Percentiles rank a stretch among this genome's conserved stretches.
These are phyloP conservation scores for Metalampra italica DNA, from an alignment of 2,888 invertebrate genomes.

Conservation along the genomic window DNA sequence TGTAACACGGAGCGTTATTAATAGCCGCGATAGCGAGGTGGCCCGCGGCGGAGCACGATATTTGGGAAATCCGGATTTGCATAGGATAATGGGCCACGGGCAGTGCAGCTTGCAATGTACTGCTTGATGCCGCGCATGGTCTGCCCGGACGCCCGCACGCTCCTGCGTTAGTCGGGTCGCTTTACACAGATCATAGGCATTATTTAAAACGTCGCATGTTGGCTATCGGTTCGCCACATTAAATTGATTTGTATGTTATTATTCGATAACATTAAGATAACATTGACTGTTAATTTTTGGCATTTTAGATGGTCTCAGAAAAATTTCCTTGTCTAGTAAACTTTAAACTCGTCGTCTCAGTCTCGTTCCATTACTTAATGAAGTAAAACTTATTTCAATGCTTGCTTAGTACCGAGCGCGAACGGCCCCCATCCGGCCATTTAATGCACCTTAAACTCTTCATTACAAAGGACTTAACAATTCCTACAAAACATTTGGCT, in stretches of 20 bases:
- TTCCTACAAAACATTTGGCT: constrained; percentile 11
- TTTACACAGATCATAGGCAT: neutral
- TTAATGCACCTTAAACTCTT: constrained; percentile 12
- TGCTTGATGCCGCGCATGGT: constrained; percentile 13
- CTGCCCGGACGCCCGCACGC: neutral
- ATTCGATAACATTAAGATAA: too few species aligned
- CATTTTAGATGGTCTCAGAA: too few species aligned
- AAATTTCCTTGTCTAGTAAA: too few species aligned
- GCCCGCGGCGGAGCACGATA: constrained; percentile 67
- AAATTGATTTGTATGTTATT: too few species aligned
- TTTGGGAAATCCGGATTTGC: constrained; percentile 75
- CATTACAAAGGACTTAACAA: constrained; percentile 13
- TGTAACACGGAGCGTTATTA: constrained; percentile 69
- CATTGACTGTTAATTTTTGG: too few species aligned
- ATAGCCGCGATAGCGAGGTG: constrained; percentile 69
- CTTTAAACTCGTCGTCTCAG: neutral
- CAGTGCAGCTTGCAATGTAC: constrained; percentile 42
- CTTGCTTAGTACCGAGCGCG: neutral
- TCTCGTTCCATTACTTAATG: neutral
- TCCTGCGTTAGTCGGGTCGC: neutral
- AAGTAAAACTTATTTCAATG: neutral
- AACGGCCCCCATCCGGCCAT: neutral
- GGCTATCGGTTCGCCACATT: neutral
- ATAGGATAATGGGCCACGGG: constrained; percentile 64
- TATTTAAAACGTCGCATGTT: neutral